A percentile compares a stretch with the other conserved stretches of the same genome.
Evolutionary conservation across 2,888 invertebrate genomes (phyloP).

Genomic region (Yponomeuta malinellus): DNA sequence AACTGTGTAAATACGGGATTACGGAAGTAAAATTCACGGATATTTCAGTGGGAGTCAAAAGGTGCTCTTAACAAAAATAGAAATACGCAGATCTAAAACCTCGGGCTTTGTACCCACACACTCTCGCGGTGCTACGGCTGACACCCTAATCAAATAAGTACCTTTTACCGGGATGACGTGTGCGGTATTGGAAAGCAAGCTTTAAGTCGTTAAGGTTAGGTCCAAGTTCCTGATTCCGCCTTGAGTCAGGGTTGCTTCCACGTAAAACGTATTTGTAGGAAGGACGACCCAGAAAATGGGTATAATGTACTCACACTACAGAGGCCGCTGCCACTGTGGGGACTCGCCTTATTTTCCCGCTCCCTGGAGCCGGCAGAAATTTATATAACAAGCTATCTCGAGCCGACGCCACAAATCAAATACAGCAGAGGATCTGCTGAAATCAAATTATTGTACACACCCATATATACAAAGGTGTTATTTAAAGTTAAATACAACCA

Average conservation of each 20-base stretch:
- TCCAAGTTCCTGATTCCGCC: background rate
- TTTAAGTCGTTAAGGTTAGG: conserved; percentile 35
- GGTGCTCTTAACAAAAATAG: conserved; percentile 50
- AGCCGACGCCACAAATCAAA: conserved; percentile 32
- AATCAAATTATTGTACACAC: no score
- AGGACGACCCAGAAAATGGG: conserved; percentile 77
- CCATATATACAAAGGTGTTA: no score
- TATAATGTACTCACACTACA: conserved; percentile 75
- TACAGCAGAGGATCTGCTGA: background rate
- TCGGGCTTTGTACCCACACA: conserved; percentile 65
- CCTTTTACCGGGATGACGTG: conserved; percentile 62
- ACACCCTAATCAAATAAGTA: conserved; percentile 77
- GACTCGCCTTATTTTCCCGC: conserved; percentile 64
- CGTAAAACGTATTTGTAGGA: conserved; percentile 76
- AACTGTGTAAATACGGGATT: background rate
- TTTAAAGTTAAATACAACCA: no score
- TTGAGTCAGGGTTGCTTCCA: conserved; percentile 55
- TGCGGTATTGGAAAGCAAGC: conserved; percentile 30
- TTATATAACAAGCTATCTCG: conserved; percentile 74
- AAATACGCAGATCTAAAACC: conserved; percentile 73
- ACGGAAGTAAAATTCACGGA: no score
- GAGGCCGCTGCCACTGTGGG: conserved; percentile 37
- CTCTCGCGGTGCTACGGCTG: conserved; percentile 71
- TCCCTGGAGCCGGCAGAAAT: conserved; percentile 70
- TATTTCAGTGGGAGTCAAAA: conserved; percentile 35